Conservation (phyloP, 1,140 invertebrate genomes). For the Trichomalopsis sarcophagae region DNA sequence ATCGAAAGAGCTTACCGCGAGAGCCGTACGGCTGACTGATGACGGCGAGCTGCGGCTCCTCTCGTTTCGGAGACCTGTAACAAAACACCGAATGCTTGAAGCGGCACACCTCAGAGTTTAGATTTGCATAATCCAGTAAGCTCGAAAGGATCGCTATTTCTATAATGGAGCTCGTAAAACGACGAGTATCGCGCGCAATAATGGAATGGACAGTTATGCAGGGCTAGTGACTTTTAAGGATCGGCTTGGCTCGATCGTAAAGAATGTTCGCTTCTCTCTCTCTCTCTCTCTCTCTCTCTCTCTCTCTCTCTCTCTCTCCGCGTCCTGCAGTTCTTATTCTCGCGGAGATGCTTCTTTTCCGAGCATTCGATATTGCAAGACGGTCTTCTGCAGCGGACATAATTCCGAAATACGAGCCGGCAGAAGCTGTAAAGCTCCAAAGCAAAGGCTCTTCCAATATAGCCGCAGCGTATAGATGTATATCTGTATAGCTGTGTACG, state of each 20-base stretch:
- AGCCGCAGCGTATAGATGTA: background rate
- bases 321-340: conserved; percentile 34
- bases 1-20: background rate
- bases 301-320: background rate
- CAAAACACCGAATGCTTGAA: no score
- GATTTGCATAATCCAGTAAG: background rate
- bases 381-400: conserved; percentile 51
- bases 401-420: conserved; percentile 48
- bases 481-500: background rate
- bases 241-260: conserved; percentile 30
- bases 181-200: background rate
- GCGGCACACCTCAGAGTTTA: no score
- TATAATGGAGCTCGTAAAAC: conserved; percentile 1
- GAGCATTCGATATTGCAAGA: conserved; percentile 47
- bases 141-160: background rate
- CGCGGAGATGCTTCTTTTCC: background rate
- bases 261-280: background rate
- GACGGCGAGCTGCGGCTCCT: background rate
- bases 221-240: conserved; percentile 20
- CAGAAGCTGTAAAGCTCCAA: conserved; percentile 45
- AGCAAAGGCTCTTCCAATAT: conserved; percentile 43
- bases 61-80: no score
- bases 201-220: conserved; percentile 31
- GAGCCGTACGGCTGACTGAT: background rate
- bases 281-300: no score